Evolutionary conservation across 2,797 vertebrate genomes (phyloP), one percentile per base, ranked within the genome.

Genomic region (Brachyalestes nurse): DNA sequence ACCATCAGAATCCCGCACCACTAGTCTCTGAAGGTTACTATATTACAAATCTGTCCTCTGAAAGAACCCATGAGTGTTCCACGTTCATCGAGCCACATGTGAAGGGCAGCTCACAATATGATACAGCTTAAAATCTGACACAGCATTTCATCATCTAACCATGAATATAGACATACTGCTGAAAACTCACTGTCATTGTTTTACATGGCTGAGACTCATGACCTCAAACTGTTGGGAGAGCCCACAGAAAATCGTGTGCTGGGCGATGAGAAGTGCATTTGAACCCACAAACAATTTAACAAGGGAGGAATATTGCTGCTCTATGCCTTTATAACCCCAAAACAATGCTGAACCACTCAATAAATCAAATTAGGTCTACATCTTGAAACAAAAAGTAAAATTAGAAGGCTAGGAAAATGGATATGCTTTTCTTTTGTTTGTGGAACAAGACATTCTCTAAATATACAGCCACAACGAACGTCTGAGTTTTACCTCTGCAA

Each of bases 91-190:
- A 81, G 45, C 75, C 58, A 71, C 81, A 82, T 80, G 79, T 80
- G 65, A 72, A 77, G 25, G 13, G 45, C 55, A 77, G 14, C 3
- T 40, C 66, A 60, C 40, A 45, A 67, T 74, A 34, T 47, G 78
- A 61, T 65, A 51, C 62, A 73, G n/a, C 72, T 49, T 66, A 65
- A 51, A 67, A 67, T 77, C 42, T 47, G 78, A 61, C 72, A 51
- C 62, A 73, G 25, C 72, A 40, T 78, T 76, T 85, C 62, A 72
- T 82, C 78, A 84, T 70, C 62, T 55, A 58, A 67, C 60, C 61
- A 64, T 53, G 55, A 58, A 65, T 55, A 67, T 38, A 79, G 65
- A 70, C 77, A 62, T 47, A 55, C 64, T 75, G 55, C 47, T 55
- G 73, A 49, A 77, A 61, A 55, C n/a, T 67, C 49, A 57, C 75